phyloP scores from a whole-genome alignment of 2,888 invertebrate genomes.

The Aspidiotus rigidus region DNA sequence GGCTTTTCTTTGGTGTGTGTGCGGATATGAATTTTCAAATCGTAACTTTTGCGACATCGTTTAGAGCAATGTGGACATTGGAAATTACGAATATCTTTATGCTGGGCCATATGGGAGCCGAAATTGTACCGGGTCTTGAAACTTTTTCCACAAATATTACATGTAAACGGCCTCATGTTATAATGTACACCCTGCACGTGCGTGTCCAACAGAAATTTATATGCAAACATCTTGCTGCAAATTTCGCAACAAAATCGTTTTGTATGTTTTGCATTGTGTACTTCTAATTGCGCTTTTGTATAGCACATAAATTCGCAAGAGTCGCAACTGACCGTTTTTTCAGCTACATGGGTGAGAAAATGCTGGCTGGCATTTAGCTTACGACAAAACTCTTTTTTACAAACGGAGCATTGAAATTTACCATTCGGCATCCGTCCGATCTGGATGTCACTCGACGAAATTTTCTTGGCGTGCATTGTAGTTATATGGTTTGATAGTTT shows the following conservation, averaged over 20 bases:
- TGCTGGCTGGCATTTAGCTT: constrained; percentile 21
- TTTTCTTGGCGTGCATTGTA: not conserved
- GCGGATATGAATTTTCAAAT: constrained; percentile 45
- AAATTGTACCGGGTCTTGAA: constrained; percentile 36
- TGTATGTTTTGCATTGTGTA: constrained; percentile 37
- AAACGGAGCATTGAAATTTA: constrained; percentile 23
- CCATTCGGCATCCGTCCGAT: not conserved
- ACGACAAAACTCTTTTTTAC: constrained; percentile 14
- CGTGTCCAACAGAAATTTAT: constrained; percentile 39
- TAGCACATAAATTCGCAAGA: constrained; percentile 30
- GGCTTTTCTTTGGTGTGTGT: constrained; percentile 45
- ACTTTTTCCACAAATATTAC: constrained; percentile 35
- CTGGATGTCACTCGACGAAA: not conserved
- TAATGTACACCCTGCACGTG: constrained; percentile 47
- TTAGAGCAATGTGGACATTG: constrained; percentile 38
- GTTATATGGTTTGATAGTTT: not conserved
- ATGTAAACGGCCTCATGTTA: constrained; percentile 35
- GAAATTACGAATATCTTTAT: constrained; percentile 38
- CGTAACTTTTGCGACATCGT: constrained; percentile 38
- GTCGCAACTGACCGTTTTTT: constrained; percentile 9
- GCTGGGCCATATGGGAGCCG: constrained; percentile 36
- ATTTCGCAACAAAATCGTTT: constrained; percentile 44
- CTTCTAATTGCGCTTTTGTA: constrained; percentile 35
- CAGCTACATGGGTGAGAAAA: constrained; percentile 14
- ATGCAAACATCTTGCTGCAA: constrained; percentile 44